Evolutionary conservation across 2,113 vertebrate species (phyloP), one percentile per base, ranked within the genome.

Genomic region (Tiliqua scincoides): DNA sequence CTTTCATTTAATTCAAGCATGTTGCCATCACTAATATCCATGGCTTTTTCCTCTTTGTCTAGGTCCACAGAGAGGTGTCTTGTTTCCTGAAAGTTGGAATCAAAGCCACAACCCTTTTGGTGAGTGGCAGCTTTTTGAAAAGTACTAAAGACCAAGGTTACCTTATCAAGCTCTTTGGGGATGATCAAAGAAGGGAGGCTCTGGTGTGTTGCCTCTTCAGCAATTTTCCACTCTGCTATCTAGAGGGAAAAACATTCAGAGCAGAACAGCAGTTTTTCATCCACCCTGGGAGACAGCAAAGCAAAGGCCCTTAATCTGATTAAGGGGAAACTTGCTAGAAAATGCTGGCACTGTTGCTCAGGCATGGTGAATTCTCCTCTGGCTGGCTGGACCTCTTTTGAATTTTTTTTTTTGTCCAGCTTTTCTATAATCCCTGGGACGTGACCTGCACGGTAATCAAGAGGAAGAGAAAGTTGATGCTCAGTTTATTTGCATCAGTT

Each of bases 21-120:
- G 40, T 21, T 43, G 2, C 40, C 83, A 32, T 40, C 89, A 32
- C 84, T 79, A 89, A 68, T 30, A 87, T 9, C 27, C 72, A 48
- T 77, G 82, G 77, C 57, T 72, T 79, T 43, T 75, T 72, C 6
- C n/a, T 73, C 14, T 89, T 87, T 89, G 82, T 70, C 40, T 68
- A 63, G 78, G 76, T 71, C 92, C 93, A 87, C 67, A 67, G 8
- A 82, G 43, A 76, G 0, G 0, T 20, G 12, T 15, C 84, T 91
- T 84, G 32, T 84, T 84, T 88, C 61, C 88, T 87, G 85, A 76
- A 89, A 87, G 79, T 89, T 30, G 65, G 67, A 89, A 88, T 87
- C 85, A 90, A 90, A 90, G 72, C 25, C 52, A 9, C 81, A 85
- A n/a, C 65, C 70, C 32, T 72, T 65, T 81, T 87, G 27, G 63